phyloP scores from a whole-genome alignment of 2,888 invertebrate species.

The Andricus curvator region DNA sequence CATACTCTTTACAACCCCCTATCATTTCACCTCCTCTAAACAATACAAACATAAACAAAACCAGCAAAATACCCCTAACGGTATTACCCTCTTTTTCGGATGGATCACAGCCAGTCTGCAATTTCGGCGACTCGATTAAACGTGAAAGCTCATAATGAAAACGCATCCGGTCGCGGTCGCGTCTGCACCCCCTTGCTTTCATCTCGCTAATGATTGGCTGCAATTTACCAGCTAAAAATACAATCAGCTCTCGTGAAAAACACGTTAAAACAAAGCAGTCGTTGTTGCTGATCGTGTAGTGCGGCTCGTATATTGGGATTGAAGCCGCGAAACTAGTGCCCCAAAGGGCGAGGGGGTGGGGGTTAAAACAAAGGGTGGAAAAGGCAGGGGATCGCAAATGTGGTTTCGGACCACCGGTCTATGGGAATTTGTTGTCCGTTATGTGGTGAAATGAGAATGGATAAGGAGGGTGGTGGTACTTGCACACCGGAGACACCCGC shows the following conservation, averaged over 20 bases:
- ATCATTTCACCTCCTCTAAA: not conserved
- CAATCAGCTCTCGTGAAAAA: constrained; percentile 67
- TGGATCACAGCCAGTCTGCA: constrained; percentile 9
- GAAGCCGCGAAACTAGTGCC: constrained; percentile 20
- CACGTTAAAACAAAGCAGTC: constrained; percentile 64
- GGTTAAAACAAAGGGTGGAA: constrained; percentile 24
- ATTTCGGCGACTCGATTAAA: constrained; percentile 32
- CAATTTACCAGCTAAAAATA: constrained; percentile 68
- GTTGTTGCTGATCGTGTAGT: constrained; percentile 17
- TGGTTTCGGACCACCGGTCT: not conserved
- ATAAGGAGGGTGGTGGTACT: constrained; percentile 13
- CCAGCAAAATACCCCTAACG: not conserved
- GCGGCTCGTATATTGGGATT: constrained; percentile 11
- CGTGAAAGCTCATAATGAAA: constrained; percentile 14
- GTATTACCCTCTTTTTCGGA: not conserved
- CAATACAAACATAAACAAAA: not conserved
- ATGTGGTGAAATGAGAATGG: constrained; percentile 28
- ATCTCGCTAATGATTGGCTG: constrained; percentile 67
- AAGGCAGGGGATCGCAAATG: not conserved
- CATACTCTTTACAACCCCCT: not conserved
- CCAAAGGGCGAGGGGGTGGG: constrained; percentile 23
- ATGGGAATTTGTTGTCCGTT: constrained; percentile 45
- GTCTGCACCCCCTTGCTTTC: constrained; percentile 10
- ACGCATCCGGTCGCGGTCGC: constrained; percentile 4
- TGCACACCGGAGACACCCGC: constrained; percentile 9